Evolutionary conservation across 2,113 vertebrate genomes (phyloP), one percentile per base, ranked within the genome.

Genomic region (Catharus minimus): DNA sequence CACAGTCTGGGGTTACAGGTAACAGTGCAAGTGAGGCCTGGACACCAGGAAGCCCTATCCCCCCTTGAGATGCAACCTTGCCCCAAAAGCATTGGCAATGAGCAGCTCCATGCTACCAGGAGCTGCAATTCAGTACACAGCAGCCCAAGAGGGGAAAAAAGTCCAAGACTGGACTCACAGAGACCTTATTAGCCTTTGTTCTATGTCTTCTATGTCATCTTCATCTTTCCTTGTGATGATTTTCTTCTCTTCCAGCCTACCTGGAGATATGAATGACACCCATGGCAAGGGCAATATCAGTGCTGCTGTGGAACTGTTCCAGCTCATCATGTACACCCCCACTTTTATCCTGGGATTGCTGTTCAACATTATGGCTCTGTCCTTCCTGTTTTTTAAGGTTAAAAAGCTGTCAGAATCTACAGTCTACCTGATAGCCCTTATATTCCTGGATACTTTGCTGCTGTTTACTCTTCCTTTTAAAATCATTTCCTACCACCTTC

Each of bases 401-500:
- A 96, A 85, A 76, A 97, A 95, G 39, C 95, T 96, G 87, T 96
- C 95, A 4, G 97, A 97, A 93, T 91, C 97, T 12, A 97, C 95
- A 7, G 92, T 97, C 23, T 98, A 97, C 90, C 86, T 98, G 86
- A 68, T 89, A 77, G 95, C 95, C 50, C 96, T 98, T 36, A 96
- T 97, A 49, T 87, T 97, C 64, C 96, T 97, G 36, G 97, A 98
- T 94, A 95, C 95, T 58, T 91, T 98, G 79, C 86, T 98, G 65
- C 69, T 98, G 22, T 94, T 98, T 60, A 97, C 97, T 17, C 96
- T 98, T 53, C 97, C 98, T 52, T 98, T 98, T 39, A 98, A 98
- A 93, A 97, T 98, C 0, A 52, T 96, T 58, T 97, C 97, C 75
- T 97, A 97, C 49, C 28, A 73, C 13, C 38, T 16, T 14, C 19